phyloP scores from a whole-genome alignment of 2,113 vertebrate genomes.

The Polypterus bichir region DNA sequence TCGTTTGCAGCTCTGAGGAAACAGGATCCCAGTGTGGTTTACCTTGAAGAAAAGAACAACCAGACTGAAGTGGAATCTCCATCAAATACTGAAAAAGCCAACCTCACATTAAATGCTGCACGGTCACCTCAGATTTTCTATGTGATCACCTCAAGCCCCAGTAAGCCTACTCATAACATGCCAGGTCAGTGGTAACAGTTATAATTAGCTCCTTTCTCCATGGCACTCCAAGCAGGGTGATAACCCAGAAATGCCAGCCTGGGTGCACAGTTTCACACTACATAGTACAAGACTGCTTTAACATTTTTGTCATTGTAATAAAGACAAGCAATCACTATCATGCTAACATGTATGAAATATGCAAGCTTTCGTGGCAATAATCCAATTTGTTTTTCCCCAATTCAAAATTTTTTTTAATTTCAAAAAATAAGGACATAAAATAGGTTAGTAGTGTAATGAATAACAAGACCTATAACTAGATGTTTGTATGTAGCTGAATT shows the following conservation, averaged over 20 bases:
- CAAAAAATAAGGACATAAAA: too few species aligned
- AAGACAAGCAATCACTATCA: too few species aligned
- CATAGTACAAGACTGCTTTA: background rate
- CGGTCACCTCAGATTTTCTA: slow-evolving; percentile 77
- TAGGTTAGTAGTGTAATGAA: too few species aligned
- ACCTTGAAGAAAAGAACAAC: slow-evolving; percentile 42
- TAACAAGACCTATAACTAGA: too few species aligned
- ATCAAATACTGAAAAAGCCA: slow-evolving; percentile 61
- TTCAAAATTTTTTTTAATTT: too few species aligned
- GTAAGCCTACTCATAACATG: slow-evolving; percentile 65
- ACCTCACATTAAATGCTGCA: slow-evolving; percentile 58
- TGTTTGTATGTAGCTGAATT: too few species aligned
- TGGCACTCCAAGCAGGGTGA: too few species aligned
- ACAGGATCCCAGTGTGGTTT: slow-evolving; percentile 34
- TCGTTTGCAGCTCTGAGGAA: slow-evolving; percentile 54
- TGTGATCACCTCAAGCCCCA: slow-evolving; percentile 87
- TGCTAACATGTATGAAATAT: too few species aligned
- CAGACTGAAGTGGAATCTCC: slow-evolving; percentile 42
- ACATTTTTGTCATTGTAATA: background rate
- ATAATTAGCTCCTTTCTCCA: too few species aligned
- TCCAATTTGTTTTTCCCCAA: too few species aligned
- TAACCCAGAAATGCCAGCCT: too few species aligned
- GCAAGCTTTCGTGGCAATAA: too few species aligned
- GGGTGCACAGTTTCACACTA: background rate
- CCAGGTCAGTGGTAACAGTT: slow-evolving; percentile 63